phyloP scores from a whole-genome alignment of 2,888 invertebrate genomes.

The Platynereis dumerilii region DNA sequence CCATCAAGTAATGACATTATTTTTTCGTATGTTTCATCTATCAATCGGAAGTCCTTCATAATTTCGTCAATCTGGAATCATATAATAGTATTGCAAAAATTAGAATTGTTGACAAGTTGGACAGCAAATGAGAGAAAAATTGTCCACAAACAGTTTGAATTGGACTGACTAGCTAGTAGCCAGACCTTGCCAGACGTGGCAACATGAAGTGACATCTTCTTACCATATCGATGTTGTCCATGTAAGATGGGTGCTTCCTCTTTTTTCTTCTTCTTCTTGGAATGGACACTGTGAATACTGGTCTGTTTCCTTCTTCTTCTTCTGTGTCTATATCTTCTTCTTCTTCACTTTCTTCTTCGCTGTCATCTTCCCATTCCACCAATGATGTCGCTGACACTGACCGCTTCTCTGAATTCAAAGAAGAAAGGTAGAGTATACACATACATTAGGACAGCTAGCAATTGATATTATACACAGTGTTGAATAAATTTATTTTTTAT shows the following conservation, averaged over 20 bases:
- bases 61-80: constrained; percentile 77
- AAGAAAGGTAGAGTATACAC: too few relatives aligned
- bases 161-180: too few relatives aligned
- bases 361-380: not conserved
- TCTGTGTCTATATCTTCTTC: not conserved
- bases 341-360: constrained; percentile 8
- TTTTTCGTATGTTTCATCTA: constrained; percentile 79
- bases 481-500: too few relatives aligned
- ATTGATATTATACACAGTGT: too few relatives aligned
- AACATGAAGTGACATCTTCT: not conserved
- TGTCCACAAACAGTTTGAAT: too few relatives aligned
- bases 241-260: constrained; percentile 9
- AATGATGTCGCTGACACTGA: not conserved
- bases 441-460: too few relatives aligned
- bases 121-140: not conserved
- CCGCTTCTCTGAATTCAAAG: too few relatives aligned
- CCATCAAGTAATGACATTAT: constrained; percentile 78
- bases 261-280: constrained; percentile 1
- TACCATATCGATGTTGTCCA: constrained; percentile 19
- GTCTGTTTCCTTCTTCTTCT: not conserved
- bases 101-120: not conserved
- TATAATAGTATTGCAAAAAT: constrained; percentile 6
- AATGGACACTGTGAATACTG: constrained; percentile 1
- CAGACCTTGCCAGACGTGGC: too few relatives aligned
- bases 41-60: constrained; percentile 82